Percentiles rank a stretch among this genome's conserved stretches.
Evolutionary conservation across 2,888 invertebrate species (phyloP).

Genomic region (Idaea aversata): DNA sequence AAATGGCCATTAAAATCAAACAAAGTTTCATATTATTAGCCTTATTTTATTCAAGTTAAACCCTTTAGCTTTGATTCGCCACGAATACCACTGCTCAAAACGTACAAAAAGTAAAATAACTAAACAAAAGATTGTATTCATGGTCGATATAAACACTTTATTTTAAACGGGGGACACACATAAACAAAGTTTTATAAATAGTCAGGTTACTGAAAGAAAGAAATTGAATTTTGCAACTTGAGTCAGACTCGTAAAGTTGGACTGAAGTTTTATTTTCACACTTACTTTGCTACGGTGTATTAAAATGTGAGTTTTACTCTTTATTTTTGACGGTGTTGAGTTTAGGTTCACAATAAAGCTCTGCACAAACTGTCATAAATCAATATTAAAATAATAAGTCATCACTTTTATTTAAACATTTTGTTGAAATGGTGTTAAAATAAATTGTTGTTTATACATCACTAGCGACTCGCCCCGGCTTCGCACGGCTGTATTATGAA

Average conservation of each 20-base stretch:
- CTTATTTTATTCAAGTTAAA: background rate
- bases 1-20: background rate
- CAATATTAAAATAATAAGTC: too few species aligned
- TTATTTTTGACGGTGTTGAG: background rate
- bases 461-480: too few species aligned
- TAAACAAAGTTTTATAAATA: constrained; percentile 43
- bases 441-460: too few species aligned
- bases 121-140: constrained; percentile 21
- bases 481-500: too few species aligned
- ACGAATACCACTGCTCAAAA: too few species aligned
- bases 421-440: too few species aligned
- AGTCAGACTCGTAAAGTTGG: constrained; percentile 35
- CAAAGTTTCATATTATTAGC: background rate
- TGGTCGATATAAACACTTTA: constrained; percentile 46
- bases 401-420: too few species aligned
- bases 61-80: too few species aligned
- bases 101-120: background rate
- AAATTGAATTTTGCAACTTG: constrained; percentile 65
- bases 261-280: background rate
- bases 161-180: constrained; percentile 51
- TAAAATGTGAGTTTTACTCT: background rate
- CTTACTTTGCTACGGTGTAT: background rate
- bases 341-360: background rate
- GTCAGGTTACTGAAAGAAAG: constrained; percentile 44
- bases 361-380: too few species aligned